A percentile compares a stretch with the other conserved stretches of the same genome.
Conservation (phyloP, 2,888 invertebrate genomes). For the Eupithecia insigniata region DNA sequence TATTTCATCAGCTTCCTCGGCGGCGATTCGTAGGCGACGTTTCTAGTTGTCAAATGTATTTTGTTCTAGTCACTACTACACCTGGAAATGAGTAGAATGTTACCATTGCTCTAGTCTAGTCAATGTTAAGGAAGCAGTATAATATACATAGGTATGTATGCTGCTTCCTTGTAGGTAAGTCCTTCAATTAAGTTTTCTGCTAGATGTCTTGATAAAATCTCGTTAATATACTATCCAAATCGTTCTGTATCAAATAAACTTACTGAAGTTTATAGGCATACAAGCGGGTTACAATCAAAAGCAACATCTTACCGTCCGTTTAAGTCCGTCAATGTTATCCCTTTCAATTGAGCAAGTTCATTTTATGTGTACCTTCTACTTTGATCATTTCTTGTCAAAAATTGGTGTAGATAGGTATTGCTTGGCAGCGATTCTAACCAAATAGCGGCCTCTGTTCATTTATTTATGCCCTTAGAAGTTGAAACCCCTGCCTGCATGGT, state of each 20-base stretch:
- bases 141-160: no score
- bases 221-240: not conserved
- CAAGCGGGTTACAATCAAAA: not conserved
- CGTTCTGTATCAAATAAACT: not conserved
- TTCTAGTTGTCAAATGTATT: not conserved
- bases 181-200: not conserved
- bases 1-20: conserved; percentile 50
- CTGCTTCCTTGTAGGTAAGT: no score
- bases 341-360: no score
- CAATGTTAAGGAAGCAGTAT: not conserved
- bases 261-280: not conserved
- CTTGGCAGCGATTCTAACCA: not conserved
- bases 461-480: no score
- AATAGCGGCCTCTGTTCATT: not conserved
- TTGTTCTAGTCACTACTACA: conserved; percentile 25
- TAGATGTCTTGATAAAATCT: not conserved
- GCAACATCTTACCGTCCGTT: not conserved
- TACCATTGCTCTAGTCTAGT: not conserved
- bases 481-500: no score
- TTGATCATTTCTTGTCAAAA: no score
- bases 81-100: not conserved
- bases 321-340: not conserved
- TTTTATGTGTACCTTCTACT: no score
- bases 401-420: no score
- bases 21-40: conserved; percentile 17